Evolutionary conservation across 2,797 vertebrate genomes (phyloP).

Genomic region (Pterois miles): DNA sequence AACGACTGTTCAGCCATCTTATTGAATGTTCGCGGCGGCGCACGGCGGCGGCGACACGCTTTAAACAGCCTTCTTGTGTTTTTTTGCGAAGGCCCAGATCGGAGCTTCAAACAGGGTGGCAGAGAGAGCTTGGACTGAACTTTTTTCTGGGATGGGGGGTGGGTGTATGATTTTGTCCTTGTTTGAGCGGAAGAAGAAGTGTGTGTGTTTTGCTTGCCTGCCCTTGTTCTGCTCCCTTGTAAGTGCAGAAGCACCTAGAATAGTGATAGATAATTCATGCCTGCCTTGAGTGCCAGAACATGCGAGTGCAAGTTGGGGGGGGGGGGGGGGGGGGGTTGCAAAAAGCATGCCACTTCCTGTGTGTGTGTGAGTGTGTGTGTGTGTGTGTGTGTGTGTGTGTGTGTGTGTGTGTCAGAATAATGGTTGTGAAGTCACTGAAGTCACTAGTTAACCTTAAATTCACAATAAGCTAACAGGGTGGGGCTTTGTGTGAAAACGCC

Average conservation of each 20-base stretch:
- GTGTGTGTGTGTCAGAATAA: slow-evolving; percentile 37
- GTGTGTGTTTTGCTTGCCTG: slow-evolving; percentile 45
- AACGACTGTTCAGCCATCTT: slow-evolving; percentile 77
- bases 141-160: slow-evolving; percentile 43
- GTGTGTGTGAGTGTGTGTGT: slow-evolving; percentile 37
- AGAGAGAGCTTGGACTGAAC: slow-evolving; percentile 46
- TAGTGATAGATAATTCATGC: slow-evolving; percentile 78
- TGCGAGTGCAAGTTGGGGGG: slow-evolving; percentile 65
- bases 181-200: slow-evolving; percentile 17
- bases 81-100: neutral
- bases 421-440: slow-evolving; percentile 71
- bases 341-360: slow-evolving; percentile 68
- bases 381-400: too few relatives aligned
- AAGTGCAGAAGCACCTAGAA: slow-evolving; percentile 68
- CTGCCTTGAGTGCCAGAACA: slow-evolving; percentile 74
- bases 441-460: slow-evolving; percentile 82
- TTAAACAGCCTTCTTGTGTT: slow-evolving; percentile 67
- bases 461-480: slow-evolving; percentile 82
- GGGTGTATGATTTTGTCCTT: slow-evolving; percentile 56
- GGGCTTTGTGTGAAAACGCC: slow-evolving; percentile 71
- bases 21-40: slow-evolving; percentile 75
- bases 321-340: slow-evolving; percentile 57
- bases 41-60: slow-evolving; percentile 27
- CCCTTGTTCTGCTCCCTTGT: slow-evolving; percentile 65
- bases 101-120: slow-evolving; percentile 43